These are phyloP conservation scores for Drosophila melanosoma DNA, from an alignment of 2,888 invertebrate genomes.

Conservation along the genomic window DNA sequence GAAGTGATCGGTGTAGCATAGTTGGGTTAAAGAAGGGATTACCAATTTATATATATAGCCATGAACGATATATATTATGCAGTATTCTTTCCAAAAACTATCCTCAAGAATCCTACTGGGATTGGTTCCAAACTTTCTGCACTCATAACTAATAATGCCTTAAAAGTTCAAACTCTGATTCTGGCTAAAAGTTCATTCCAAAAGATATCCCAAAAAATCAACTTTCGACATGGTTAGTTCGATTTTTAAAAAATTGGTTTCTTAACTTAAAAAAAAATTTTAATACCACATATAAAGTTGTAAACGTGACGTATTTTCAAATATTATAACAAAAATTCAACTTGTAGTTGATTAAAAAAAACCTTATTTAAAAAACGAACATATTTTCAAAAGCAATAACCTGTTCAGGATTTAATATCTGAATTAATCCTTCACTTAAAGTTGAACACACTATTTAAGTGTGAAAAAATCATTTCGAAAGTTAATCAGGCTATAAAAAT, in stretches of 20 bases:
- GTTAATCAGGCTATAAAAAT: neutral
- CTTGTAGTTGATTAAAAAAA: neutral
- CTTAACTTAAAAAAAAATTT: neutral
- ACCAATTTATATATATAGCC: neutral
- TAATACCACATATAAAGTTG: no score
- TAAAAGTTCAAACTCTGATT: neutral
- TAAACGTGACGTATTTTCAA: no score
- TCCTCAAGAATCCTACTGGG: neutral
- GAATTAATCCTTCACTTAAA: neutral
- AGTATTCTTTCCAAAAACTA: no score
- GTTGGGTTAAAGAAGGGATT: slow-evolving; percentile 47
- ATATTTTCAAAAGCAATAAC: neutral
- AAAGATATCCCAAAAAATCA: neutral
- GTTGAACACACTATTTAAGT: neutral
- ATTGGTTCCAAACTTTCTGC: neutral
- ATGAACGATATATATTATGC: neutral
- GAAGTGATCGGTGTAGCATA: slow-evolving; percentile 79
- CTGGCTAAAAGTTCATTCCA: neutral
- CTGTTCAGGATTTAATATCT: neutral
- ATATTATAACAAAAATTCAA: neutral
- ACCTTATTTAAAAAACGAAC: neutral
- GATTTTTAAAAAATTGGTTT: no score
- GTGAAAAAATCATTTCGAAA: neutral
- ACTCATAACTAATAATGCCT: neutral
- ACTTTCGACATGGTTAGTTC: no score